phyloP scores from a whole-genome alignment of 2,888 invertebrate species.

The Macrophya alboannulata region DNA sequence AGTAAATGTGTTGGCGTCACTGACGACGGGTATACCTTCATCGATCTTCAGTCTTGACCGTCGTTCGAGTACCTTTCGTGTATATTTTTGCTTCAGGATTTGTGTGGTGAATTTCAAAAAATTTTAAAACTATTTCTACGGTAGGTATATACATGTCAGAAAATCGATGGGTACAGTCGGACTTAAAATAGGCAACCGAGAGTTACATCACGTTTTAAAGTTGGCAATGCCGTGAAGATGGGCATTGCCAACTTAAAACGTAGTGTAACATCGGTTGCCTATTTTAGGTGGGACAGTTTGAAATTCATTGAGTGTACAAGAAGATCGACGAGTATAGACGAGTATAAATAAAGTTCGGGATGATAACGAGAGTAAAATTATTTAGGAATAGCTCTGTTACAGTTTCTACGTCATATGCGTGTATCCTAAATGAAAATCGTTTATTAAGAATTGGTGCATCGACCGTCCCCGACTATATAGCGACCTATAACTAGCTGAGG shows the following conservation, averaged over 20 bases:
- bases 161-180: too few species aligned
- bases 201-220: too few species aligned
- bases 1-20: neutral
- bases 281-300: too few species aligned
- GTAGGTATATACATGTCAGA: too few species aligned
- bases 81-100: neutral
- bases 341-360: too few species aligned
- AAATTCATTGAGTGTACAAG: too few species aligned
- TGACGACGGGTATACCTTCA: neutral
- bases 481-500: neutral
- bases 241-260: too few species aligned
- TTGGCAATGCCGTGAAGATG: too few species aligned
- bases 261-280: too few species aligned
- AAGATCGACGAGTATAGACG: neutral
- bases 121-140: neutral
- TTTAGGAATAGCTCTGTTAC: neutral
- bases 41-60: constrained; percentile 17
- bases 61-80: neutral
- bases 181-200: too few species aligned
- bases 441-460: constrained; percentile 30
- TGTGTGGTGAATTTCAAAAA: too few species aligned
- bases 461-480: constrained; percentile 8
- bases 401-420: neutral
- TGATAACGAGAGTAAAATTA: neutral
- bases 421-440: constrained; percentile 6